These are phyloP conservation scores for Lymantria monacha DNA, from an alignment of 2,888 invertebrate species.

Conservation along the genomic window DNA sequence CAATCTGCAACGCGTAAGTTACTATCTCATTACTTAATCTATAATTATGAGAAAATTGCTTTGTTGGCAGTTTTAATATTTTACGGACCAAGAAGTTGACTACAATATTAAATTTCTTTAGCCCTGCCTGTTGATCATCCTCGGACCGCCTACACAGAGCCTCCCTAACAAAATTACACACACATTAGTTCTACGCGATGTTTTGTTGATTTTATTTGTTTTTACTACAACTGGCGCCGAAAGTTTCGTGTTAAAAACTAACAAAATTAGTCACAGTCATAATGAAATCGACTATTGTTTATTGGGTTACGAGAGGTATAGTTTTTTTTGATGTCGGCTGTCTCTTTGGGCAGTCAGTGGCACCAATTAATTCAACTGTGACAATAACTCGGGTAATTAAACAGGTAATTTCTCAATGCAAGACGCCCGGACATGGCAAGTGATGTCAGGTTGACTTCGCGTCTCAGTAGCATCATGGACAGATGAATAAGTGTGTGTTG, in stretches of 20 bases:
- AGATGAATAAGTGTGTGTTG: constrained; percentile 79
- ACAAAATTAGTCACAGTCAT: constrained; percentile 74
- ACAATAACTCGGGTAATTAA: constrained; percentile 53
- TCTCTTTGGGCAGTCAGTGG: constrained; percentile 29
- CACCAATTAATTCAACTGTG: constrained; percentile 35
- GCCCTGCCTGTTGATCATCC: constrained; percentile 26
- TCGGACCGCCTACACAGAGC: constrained; percentile 69
- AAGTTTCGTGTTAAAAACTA: constrained; percentile 56
- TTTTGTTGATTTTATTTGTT: constrained; percentile 56
- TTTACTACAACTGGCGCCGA: constrained; percentile 65
- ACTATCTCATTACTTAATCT: constrained; percentile 2
- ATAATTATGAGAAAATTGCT: constrained; percentile 10
- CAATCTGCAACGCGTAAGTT: background rate
- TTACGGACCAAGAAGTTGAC: constrained; percentile 20
- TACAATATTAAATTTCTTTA: constrained; percentile 54
- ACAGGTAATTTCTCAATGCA: constrained; percentile 60
- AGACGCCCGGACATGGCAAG: constrained; percentile 52
- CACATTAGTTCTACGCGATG: constrained; percentile 74
- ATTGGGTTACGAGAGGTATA: constrained; percentile 50
- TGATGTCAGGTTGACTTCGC: constrained; percentile 40
- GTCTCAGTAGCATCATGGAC: constrained; percentile 41
- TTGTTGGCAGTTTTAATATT: constrained; percentile 21
- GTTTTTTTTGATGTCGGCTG: constrained; percentile 36
- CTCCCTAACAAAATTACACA: constrained; percentile 74
- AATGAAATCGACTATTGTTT: constrained; percentile 50